Evolutionary conservation across 2,797 vertebrate genomes (phyloP), one percentile per base, ranked within the genome.

Genomic region (Scomberomorus guttatus): DNA sequence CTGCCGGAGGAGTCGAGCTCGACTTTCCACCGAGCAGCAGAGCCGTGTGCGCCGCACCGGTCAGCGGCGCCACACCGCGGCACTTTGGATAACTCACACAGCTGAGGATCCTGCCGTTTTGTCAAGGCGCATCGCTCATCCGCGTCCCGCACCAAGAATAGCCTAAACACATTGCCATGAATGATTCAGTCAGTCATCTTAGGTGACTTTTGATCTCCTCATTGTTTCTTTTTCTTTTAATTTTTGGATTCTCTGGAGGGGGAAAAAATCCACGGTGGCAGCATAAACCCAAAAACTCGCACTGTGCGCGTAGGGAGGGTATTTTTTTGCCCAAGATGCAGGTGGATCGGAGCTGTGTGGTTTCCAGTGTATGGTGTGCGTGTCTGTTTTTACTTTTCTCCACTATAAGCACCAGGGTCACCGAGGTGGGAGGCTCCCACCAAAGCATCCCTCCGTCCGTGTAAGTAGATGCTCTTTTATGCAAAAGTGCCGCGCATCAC

Each of bases 401-500:
- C 85, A 95, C 95, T 92, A 93, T 96, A 20, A 94, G 89, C 88
- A 83, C 88, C 72, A 81, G 95, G 86, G 91, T 96, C 86, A 92
- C 92, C 76, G 94, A 93, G 83, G 95, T 93, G 92, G 95, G 93
- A 90, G 96, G 94, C 89, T 95, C 96, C 77, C 97, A 99, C 92
- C 97, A 98, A 92, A 97, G 97, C 95, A 98, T 99, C 87, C 98
- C 98, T 81, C 94, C 98, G 65, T 96, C 97, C 24, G 98, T 99
- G 98, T 99, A 96, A 99, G 98, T 98, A 90, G 37, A 84, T 59
- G 65, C 46, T 57, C 24, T 55, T 87, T 84, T 72, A 75, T 68
- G 51, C 80, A 61, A 50, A 72, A 6, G 42, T 27, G 65, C 7
- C 8, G 29, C 65, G 17, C 64, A 50, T 63, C 54, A 15, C 18